Base-by-base conservation (phyloP, 1,140 invertebrate genomes). In the Ceratina japonica region DNA sequence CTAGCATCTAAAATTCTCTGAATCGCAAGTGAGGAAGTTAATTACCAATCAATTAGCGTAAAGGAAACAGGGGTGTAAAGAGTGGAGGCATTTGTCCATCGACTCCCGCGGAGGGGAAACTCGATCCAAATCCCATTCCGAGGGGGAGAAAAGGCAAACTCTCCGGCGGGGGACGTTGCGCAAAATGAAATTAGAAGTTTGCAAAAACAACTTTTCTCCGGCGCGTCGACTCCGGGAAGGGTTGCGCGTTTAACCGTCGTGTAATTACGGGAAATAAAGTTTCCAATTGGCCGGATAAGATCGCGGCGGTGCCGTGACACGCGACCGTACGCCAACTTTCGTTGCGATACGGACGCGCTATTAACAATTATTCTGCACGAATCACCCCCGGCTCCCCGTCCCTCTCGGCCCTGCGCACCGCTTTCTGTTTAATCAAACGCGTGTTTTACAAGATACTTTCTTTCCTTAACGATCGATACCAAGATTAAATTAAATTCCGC, bases 231-330 rank as follows among this genome's bases (percentile, higher is more conserved):
- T n/a, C n/a, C 37, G 18, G 44, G 22, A 24, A 13, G 22, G 49
- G 15, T 31, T 8, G 31, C 13, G 22, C 51, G 52, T 70, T 56
- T 59, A 71, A 71, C 37, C 54, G 31, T 15, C 52, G 31, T 22
- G 27, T 71, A 59, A 59, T 37, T 44, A 31, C 54, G 27, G 68
- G 54, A 58, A 58, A 71, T 71, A 71, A 71, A 71, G 68, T 58
- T 71, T 71, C 68, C 10, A 71, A 71, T 70, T 20, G 68, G 18
- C 10, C 5, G 12, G 24, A 70, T 70, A 70, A 37, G 12, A 71
- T 71, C 68, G 54, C 15, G n/a, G 3, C 22, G 10, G 54, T 4
- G 31, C 37, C 69, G 37, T 44, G 37, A 27, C 24, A 12, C 44
- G 27, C 18, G 52, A 37, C 37, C 37, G 37, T 44, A 44, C 37